Conservation (phyloP, 2,113 vertebrate species). For the Promerops cafer region DNA sequence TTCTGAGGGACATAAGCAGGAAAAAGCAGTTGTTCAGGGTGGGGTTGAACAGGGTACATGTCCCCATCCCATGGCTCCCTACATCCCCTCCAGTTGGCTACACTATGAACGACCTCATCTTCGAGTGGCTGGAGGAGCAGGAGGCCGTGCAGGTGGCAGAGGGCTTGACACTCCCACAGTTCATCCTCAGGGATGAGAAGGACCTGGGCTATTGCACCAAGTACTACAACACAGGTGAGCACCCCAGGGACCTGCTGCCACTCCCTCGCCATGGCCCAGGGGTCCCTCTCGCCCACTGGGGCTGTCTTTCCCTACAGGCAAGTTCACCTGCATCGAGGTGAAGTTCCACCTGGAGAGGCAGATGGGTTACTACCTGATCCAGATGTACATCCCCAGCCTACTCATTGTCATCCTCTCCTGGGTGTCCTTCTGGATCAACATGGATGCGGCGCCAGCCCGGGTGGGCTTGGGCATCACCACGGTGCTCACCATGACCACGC, state of each 20-base stretch:
- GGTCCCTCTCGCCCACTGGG: rapidly evolving
- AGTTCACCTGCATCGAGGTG: slow-evolving; percentile 93
- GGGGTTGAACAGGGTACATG: background rate
- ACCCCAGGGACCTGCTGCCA: background rate
- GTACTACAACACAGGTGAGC: slow-evolving; percentile 90
- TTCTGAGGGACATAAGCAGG: background rate
- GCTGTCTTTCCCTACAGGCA: slow-evolving; percentile 63
- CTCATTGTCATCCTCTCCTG: slow-evolving; percentile 93
- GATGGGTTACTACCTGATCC: slow-evolving; percentile 95
- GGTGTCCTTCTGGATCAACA: slow-evolving; percentile 96
- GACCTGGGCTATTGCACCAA: slow-evolving; percentile 94
- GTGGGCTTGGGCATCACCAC: slow-evolving; percentile 92
- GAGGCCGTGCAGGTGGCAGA: slow-evolving; percentile 90
- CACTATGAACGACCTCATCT: slow-evolving; percentile 93
- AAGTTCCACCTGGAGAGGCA: slow-evolving; percentile 93
- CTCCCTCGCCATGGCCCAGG: rapidly evolving
- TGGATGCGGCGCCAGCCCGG: slow-evolving; percentile 88
- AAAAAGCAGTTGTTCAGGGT: background rate
- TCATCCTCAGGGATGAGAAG: slow-evolving; percentile 88
- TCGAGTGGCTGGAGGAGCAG: slow-evolving; percentile 87
- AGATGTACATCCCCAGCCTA: slow-evolving; percentile 94
- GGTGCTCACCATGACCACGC: slow-evolving; percentile 91
- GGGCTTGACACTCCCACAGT: slow-evolving; percentile 89
- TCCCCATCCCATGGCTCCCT: background rate
- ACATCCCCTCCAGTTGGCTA: slow-evolving; percentile 80